Conservation (phyloP, 2,113 vertebrate species). For the Callithrix jacchus region DNA sequence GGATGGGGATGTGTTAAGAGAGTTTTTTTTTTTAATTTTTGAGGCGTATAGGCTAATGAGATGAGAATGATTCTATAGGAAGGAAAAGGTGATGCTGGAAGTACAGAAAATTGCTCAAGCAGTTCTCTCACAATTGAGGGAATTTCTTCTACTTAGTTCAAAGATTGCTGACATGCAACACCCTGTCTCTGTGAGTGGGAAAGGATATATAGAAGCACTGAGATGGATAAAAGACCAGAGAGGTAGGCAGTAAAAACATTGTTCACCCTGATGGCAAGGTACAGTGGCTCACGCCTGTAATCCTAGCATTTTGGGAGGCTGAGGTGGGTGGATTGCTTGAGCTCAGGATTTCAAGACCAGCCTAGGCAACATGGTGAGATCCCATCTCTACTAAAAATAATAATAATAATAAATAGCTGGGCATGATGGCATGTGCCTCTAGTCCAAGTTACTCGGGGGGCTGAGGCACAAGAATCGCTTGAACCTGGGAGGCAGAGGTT, state of each 20-base stretch:
- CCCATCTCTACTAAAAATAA: no score
- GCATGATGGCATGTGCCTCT: no score
- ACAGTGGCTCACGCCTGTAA: no score
- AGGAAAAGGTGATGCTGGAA: neutral
- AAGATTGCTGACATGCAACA: neutral
- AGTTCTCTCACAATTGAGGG: slow-evolving; percentile 1
- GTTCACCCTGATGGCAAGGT: neutral
- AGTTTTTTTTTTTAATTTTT: neutral
- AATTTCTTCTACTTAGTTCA: neutral
- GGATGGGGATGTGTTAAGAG: neutral
- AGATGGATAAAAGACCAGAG: neutral
- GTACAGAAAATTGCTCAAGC: neutral
- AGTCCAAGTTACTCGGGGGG: no score
- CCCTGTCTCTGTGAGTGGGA: neutral
- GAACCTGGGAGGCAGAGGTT: no score
- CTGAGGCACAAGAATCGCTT: no score
- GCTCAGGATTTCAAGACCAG: no score
- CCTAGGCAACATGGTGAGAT: no score
- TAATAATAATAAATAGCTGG: no score
- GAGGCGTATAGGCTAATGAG: neutral
- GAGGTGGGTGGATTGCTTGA: no score
- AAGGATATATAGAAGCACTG: neutral
- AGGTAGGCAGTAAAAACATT: neutral
- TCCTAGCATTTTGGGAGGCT: no score
- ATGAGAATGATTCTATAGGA: slow-evolving; percentile 18